Evolutionary conservation across 2,113 vertebrate species (phyloP), one percentile per base, ranked within the genome.

Genomic region (Spea bombifrons): DNA sequence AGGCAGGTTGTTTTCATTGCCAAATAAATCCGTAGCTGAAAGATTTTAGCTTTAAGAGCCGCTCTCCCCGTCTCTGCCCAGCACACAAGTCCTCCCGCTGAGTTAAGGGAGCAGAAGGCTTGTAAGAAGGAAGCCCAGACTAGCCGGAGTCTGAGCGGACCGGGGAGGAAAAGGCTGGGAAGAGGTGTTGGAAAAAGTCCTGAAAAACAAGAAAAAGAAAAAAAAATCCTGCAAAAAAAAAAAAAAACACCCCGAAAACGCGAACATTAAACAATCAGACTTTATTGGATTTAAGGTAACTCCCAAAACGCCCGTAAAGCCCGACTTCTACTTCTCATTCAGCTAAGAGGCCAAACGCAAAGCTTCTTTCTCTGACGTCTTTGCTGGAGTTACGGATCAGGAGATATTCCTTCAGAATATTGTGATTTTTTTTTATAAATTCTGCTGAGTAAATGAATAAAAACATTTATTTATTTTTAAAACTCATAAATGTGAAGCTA

Each of bases 41-140:
- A 78, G 76, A 49, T 55, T 66, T 78, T 45, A n/a, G 47, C 61
- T 71, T 71, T 63, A 78, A 71, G 76, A 78, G 66, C 5, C 66
- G 15, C 17, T 10, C 1, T 48, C 15, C 43, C 69, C 49, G 16
- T 43, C 49, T 71, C 15, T 43, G 30, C 17, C 76, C 68, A 65
- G 76, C 48, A 46, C 59, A 5, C 9, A 10, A 43, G 64, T 74
- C 49, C 65, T 74, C 71, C 78, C 8, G 78, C 78, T 80, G 78
- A 46, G 78, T 74, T 80, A 80, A 59, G 68, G 71, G 78, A 80
- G 45, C 78, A 9, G 45, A 61, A 66, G 16, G 78, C 78, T 57
- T 74, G 71, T 80, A 74, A 74, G 78, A 17, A 68, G 52, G 12
- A 46, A 47, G 4, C 12, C 50, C 78, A 80, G 78, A 80, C 71